Evolutionary conservation across 1,140 invertebrate species (phyloP).

Genomic region (Caenorhabditis tropicalis): DNA sequence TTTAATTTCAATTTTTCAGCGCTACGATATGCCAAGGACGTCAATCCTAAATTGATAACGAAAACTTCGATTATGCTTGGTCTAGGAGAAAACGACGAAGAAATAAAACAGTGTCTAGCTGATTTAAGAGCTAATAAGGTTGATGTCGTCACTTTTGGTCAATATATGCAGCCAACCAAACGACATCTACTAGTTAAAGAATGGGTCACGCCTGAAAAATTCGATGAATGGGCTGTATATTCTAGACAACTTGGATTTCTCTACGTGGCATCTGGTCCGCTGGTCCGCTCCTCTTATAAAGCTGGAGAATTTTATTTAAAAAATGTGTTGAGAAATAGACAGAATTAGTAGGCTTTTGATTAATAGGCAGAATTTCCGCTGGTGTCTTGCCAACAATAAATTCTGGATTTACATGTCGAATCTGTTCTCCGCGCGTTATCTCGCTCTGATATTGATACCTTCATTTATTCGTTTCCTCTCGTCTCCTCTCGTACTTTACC

Average conservation of each 20-base stretch:
- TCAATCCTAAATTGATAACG: constrained; percentile 84
- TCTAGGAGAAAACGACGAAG: constrained; percentile 89
- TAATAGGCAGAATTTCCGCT: not conserved
- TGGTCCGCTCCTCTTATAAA: constrained; percentile 95
- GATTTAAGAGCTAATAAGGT: constrained; percentile 76
- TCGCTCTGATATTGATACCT: not conserved
- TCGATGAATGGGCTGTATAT: constrained; percentile 85
- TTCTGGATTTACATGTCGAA: not conserved
- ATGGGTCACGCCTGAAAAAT: constrained; percentile 95
- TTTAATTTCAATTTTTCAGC: not conserved
- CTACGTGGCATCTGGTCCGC: constrained; percentile 94
- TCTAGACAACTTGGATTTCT: constrained; percentile 89
- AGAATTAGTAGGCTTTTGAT: constrained; percentile 9
- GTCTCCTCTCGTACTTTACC: not conserved
- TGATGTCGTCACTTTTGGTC: constrained; percentile 93
- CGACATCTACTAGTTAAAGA: constrained; percentile 84
- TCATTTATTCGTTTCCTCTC: not conserved
- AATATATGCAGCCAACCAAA: constrained; percentile 99
- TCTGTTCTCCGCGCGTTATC: not conserved
- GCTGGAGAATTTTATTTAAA: constrained; percentile 80
- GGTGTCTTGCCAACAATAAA: constrained; percentile 35
- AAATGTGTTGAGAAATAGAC: constrained; percentile 65
- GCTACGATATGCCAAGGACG: constrained; percentile 78
- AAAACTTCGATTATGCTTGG: constrained; percentile 99
- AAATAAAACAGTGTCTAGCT: constrained; percentile 76